phyloP scores from a whole-genome alignment of 1,140 invertebrate genomes.

The Ruditapes philippinarum region DNA sequence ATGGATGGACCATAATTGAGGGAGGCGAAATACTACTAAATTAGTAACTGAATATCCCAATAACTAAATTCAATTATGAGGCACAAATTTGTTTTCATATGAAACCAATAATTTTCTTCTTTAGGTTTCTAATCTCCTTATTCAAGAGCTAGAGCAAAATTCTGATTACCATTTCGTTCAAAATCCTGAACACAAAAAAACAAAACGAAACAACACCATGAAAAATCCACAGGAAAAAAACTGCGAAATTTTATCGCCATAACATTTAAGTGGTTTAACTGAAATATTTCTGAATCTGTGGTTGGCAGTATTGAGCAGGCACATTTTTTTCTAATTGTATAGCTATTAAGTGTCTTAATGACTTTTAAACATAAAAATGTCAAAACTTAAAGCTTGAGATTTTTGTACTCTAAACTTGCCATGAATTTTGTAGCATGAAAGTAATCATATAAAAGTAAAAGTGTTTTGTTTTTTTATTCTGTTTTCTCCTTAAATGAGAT shows the following conservation, averaged over 20 bases:
- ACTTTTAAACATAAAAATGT: slow-evolving; percentile 64
- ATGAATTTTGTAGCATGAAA: background rate
- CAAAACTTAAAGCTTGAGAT: slow-evolving; percentile 49
- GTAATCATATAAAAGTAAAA: background rate
- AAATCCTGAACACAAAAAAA: too few relatives aligned
- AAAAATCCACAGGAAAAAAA: background rate
- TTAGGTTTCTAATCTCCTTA: background rate
- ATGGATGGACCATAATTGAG: background rate
- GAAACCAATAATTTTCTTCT: background rate
- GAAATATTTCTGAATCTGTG: background rate
- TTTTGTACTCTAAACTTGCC: background rate
- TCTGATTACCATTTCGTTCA: background rate
- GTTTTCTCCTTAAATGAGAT: too few relatives aligned
- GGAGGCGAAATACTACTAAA: background rate
- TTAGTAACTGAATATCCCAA: background rate
- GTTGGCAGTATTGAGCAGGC: background rate
- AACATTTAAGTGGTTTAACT: background rate
- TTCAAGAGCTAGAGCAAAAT: too few relatives aligned
- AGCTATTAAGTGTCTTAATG: slow-evolving; percentile 60
- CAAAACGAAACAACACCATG: too few relatives aligned
- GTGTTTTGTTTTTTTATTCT: background rate
- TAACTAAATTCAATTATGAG: background rate
- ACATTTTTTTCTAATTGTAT: slow-evolving; percentile 52
- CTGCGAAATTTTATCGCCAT: slow-evolving; percentile 34
- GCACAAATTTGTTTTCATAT: background rate